These are phyloP conservation scores for Brachionus paranguensis DNA, from an alignment of 1,140 invertebrate genomes.

Conservation along the genomic window DNA sequence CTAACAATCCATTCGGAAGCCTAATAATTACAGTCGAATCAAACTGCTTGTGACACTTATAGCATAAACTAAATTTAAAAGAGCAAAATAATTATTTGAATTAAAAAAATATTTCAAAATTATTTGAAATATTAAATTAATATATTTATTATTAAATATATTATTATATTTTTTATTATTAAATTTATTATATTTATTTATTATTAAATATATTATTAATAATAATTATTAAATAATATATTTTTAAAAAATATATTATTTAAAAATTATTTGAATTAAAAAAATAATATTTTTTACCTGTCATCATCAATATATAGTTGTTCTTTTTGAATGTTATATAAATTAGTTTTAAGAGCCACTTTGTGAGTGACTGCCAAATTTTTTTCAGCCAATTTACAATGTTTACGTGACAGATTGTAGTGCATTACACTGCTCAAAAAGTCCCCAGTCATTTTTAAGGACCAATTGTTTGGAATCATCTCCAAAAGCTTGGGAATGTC, in stretches of 20 bases:
- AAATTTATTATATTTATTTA: no score
- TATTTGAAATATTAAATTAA: no score
- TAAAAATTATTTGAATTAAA: background rate
- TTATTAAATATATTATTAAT: no score
- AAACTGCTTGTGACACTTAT: background rate
- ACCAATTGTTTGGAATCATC: conserved; percentile 36
- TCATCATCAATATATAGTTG: conserved; percentile 33
- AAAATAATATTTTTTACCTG: background rate
- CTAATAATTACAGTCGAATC: conserved; percentile 5
- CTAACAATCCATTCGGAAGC: background rate
- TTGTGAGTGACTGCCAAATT: background rate
- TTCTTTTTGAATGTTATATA: conserved; percentile 31
- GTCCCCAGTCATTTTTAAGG: background rate
- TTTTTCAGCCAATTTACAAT: background rate
- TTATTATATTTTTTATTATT: no score
- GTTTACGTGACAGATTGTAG: background rate
- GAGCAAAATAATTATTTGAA: background rate
- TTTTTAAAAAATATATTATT: no score
- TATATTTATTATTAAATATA: no score
- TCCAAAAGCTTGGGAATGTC: conserved; percentile 25
- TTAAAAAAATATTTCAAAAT: background rate
- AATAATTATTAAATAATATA: no score
- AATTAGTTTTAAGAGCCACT: background rate
- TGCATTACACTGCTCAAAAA: background rate
- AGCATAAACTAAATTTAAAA: background rate